Percentiles rank a stretch among this genome's conserved stretches.
Evolutionary conservation across 2,113 vertebrate genomes (phyloP).

Genomic region (Struthio camelus): DNA sequence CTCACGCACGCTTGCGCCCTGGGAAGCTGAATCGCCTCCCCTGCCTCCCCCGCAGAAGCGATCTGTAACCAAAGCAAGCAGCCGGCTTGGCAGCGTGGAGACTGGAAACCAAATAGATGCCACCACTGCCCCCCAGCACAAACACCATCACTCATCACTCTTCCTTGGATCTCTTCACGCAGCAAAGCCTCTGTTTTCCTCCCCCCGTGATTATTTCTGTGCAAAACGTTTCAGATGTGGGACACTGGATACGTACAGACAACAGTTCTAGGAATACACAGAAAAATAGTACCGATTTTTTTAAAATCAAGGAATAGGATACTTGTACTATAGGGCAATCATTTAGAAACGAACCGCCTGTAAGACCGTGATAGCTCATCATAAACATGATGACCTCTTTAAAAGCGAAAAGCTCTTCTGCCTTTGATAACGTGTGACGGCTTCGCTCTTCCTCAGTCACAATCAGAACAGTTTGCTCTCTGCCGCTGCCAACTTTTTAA

Average conservation of each 20-base stretch:
- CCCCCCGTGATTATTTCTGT: not conserved
- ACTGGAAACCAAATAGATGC: not conserved
- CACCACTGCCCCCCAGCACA: not conserved
- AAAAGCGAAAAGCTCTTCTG: not conserved
- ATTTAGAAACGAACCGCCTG: not conserved
- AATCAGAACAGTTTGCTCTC: not conserved
- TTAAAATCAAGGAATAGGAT: not conserved
- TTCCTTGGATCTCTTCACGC: not conserved
- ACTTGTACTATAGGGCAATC: fast-evolving
- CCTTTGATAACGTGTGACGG: fast-evolving
- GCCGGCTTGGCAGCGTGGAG: not conserved
- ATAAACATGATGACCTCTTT: not conserved
- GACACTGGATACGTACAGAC: fast-evolving
- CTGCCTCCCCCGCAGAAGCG: not conserved
- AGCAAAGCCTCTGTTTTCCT: fast-evolving
- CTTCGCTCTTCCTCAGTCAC: not conserved
- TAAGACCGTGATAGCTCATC: not conserved
- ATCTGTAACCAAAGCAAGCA: not conserved
- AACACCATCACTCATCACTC: not conserved
- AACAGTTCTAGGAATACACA: not conserved
- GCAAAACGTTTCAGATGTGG: not conserved
- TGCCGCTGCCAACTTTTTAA: not conserved
- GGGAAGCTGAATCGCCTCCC: not conserved
- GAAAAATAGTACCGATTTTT: too few species aligned
- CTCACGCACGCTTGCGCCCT: not conserved